A percentile compares a stretch with the other conserved stretches of the same genome.
Conservation (phyloP, 2,888 invertebrate species). For the Polyommatus icarus region DNA sequence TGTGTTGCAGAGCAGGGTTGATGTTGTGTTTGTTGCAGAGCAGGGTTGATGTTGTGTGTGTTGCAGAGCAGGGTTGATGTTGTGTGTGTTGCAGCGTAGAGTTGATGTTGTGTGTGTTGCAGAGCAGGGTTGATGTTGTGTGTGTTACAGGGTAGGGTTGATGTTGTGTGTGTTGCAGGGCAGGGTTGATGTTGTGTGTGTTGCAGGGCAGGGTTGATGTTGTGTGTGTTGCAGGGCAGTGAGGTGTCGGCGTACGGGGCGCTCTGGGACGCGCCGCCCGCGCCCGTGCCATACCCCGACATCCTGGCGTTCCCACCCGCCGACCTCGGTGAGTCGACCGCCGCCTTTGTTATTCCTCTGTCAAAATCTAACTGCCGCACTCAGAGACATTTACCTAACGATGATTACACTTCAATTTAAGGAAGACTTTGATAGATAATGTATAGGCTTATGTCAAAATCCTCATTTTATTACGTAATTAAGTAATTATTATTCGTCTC, state of each 20-base stretch:
- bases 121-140: not conserved
- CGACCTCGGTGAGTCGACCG: slow-evolving; percentile 67
- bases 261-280: slow-evolving; percentile 83
- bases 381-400: too few relatives aligned
- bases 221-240: slow-evolving; percentile 57
- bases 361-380: too few relatives aligned
- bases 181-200: slow-evolving; percentile 1
- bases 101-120: slow-evolving; percentile 34
- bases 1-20: slow-evolving; percentile 56
- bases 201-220: slow-evolving; percentile 32
- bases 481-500: too few relatives aligned
- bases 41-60: slow-evolving; percentile 1
- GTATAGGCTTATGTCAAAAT: too few relatives aligned
- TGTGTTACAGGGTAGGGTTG: slow-evolving; percentile 33
- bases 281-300: slow-evolving; percentile 85
- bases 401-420: too few relatives aligned
- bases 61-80: slow-evolving; percentile 32
- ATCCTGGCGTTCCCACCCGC: slow-evolving; percentile 86
- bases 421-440: too few relatives aligned
- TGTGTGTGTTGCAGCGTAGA: slow-evolving; percentile 33
- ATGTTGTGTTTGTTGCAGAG: slow-evolving; percentile 34
- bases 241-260: slow-evolving; percentile 81
- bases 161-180: slow-evolving; percentile 34
- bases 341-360: too few relatives aligned
- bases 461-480: too few relatives aligned